These are phyloP conservation scores for Trichechus manatus DNA, from an alignment of 2,113 vertebrate genomes.

Conservation along the genomic window DNA sequence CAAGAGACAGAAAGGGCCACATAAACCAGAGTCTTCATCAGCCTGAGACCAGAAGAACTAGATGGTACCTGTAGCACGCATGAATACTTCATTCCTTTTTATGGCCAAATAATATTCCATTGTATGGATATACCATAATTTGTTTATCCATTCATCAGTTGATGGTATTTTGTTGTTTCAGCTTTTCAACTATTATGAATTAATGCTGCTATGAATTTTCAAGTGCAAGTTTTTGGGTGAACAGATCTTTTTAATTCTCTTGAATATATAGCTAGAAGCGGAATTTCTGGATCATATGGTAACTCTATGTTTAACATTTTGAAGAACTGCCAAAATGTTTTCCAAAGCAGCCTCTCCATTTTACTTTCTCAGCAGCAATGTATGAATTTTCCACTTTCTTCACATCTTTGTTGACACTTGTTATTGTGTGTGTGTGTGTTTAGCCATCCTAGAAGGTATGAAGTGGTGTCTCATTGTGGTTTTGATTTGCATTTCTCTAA, in stretches of 20 bases:
- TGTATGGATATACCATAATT: neutral
- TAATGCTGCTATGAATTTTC: neutral
- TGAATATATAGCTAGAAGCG: neutral
- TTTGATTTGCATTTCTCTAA: neutral
- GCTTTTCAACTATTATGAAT: neutral
- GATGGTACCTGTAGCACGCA: too few species aligned
- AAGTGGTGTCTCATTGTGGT: neutral
- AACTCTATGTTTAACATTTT: conserved; percentile 6
- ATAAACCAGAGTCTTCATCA: too few species aligned
- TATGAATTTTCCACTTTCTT: neutral
- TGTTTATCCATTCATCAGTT: neutral
- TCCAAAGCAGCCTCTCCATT: neutral
- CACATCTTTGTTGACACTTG: neutral
- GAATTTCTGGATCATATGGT: neutral
- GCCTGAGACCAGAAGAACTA: too few species aligned
- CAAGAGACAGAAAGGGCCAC: too few species aligned
- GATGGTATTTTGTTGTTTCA: too few species aligned
- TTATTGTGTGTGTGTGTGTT: neutral
- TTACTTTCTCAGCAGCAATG: neutral
- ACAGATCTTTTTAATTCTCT: neutral
- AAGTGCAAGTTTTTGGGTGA: neutral
- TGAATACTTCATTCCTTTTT: neutral
- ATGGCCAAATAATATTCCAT: neutral
- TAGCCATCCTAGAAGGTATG: neutral
- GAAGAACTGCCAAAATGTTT: neutral